phyloP scores from a whole-genome alignment of 2,797 vertebrate genomes.

The Semotilus atromaculatus region DNA sequence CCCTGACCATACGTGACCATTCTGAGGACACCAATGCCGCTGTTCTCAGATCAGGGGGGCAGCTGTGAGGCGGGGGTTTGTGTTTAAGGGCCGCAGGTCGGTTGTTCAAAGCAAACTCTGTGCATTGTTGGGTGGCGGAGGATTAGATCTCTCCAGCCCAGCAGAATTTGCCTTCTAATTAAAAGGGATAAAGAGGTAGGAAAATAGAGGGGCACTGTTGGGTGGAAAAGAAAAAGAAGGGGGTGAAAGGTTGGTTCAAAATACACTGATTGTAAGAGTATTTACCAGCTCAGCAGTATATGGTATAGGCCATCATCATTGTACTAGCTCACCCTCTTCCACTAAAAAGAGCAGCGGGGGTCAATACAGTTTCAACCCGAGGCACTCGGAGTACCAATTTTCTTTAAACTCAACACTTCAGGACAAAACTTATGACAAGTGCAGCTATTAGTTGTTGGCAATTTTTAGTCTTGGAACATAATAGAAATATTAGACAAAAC shows the following conservation, averaged over 20 bases:
- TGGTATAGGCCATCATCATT: slow-evolving; percentile 54
- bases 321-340: slow-evolving; percentile 32
- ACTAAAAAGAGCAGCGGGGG: slow-evolving; percentile 53
- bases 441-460: not conserved
- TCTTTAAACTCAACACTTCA: slow-evolving; percentile 10
- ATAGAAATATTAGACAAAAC: not conserved
- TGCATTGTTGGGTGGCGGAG: slow-evolving; percentile 99
- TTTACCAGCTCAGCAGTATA: slow-evolving; percentile 64
- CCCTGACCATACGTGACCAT: not conserved
- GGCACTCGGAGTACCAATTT: not conserved
- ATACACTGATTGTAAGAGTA: slow-evolving; percentile 76
- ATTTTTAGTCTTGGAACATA: not conserved
- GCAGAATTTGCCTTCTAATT: slow-evolving; percentile 99
- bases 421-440: not conserved
- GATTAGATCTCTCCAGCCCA: slow-evolving; percentile 98
- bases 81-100: slow-evolving; percentile 80
- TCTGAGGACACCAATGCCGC: not conserved
- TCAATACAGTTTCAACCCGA: slow-evolving; percentile 28
- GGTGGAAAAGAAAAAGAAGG: slow-evolving; percentile 76
- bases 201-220: slow-evolving; percentile 83
- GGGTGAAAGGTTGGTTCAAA: slow-evolving; percentile 88
- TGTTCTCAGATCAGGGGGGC: slow-evolving; percentile 44
- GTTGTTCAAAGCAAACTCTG: slow-evolving; percentile 98
- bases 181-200: slow-evolving; percentile 98
- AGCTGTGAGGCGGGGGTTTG: slow-evolving; percentile 66